A percentile compares a stretch with the other conserved stretches of the same genome.
Conservation (phyloP, 2,113 vertebrate species). For the Nothocercus julius region DNA sequence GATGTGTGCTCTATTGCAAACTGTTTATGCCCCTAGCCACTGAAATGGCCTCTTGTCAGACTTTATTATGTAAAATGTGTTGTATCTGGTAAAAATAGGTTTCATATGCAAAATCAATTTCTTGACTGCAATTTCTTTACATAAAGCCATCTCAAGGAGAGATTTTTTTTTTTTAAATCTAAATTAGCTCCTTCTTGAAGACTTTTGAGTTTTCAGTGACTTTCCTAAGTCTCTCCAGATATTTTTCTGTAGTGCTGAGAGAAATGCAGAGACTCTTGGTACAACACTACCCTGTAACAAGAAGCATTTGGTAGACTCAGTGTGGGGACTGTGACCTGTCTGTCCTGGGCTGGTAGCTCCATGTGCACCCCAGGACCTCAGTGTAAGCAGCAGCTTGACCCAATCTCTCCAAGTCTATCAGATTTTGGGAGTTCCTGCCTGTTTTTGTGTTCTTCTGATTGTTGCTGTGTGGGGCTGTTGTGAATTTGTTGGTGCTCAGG, state of each 20-base stretch:
- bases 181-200: background rate
- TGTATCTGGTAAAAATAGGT: conserved; percentile 10
- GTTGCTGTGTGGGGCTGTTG: background rate
- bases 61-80: background rate
- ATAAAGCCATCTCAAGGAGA: background rate
- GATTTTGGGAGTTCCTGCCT: background rate
- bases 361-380: fast-evolving
- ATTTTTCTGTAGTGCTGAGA: background rate
- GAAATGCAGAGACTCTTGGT: background rate
- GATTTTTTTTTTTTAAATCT: background rate
- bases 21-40: conserved; percentile 44
- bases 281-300: background rate
- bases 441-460: background rate
- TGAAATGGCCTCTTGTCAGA: conserved; percentile 30
- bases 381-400: background rate
- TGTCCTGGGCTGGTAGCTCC: background rate
- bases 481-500: fast-evolving
- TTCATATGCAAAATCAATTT: background rate
- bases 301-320: background rate
- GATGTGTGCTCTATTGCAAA: background rate
- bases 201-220: background rate
- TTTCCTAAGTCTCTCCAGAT: background rate
- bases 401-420: background rate
- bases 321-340: background rate
- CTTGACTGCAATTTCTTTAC: background rate